Evolutionary conservation across 2,113 vertebrate species (phyloP), one percentile per base, ranked within the genome.

Genomic region (Pagrus major): DNA sequence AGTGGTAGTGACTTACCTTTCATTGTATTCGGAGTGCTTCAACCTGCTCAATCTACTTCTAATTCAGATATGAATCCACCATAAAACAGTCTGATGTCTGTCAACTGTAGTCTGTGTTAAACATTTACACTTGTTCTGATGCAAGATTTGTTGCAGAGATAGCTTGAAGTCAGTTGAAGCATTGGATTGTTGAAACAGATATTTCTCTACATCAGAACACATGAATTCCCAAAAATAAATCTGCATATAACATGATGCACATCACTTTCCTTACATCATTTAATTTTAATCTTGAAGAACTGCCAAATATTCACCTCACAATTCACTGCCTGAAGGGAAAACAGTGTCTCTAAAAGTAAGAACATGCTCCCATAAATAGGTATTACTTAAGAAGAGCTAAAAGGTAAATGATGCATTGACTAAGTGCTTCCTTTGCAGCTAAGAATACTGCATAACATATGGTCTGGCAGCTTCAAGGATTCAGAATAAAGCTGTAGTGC

Each of bases 1-100:
- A 14, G 10, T 12, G 29, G 3, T 4, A 20, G 10, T 1, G 37
- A 82, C 85, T 82, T 82, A 89, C 87, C 85, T 87, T 64, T 44
- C 12, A 20, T 31, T 44, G 15, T 27, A 12, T 14, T 56, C 23
- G 14, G 23, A 9, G 63, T 23, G 16, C 18, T 15, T 73, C 2
- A 59, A 51, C 44, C 52, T 54, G n/a, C 9, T 9, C 5, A 10
- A 15, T 39, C 44, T 31, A 55, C 51, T 47, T 63, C 35, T 44
- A 44, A 68, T 25, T 51, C n/a, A 35, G 1, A 49, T 1, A 64
- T 8, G 27, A 54, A 27, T 5, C 2, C 51, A 3, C 51, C 16
- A 9, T 31, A 5, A 18, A 55, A 9, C 20, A 35, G 42, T n/a
- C 42, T 21, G 18, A 37, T 41, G 5, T 69, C 9, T 0, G 3